Evolutionary conservation across 2,888 invertebrate genomes (phyloP), one percentile per base, ranked within the genome.

Genomic region (Lasiommata megera): DNA sequence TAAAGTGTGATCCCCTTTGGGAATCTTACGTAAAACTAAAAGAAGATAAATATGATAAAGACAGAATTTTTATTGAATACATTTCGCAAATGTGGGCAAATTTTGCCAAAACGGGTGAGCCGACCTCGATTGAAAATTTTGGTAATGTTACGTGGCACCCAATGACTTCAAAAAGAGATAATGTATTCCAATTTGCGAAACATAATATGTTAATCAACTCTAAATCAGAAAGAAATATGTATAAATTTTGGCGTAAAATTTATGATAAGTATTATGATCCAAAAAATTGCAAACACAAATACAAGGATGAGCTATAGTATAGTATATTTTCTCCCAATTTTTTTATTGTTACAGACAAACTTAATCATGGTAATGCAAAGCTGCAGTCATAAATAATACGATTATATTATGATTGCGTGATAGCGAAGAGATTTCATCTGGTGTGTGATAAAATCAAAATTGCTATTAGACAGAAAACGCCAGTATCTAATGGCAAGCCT

Each of bases 71-170:
- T 55, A 84, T 91, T 29, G 79, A 72, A 58, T 69, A 82, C 64
- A 78, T 92, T 58, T 69, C 87, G 6, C 67, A 74, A 56, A 68
- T 92, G 71, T 92, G 92, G 92, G 74, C 88, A 0, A 91, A 91
- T 69, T 92, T 92, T 70, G 91, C 84, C 14, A 92, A 88, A 74
- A 78, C 74, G 48, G 85, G 84, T 1, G 61, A 83, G 56, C 88
- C 89, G 41, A 84, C 84, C 17, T 77, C 77, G n/a, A 50, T 47
- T 1, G 54, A 65, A 31, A 67, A 69, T 58, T 38, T 58, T 6
- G 70, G 65, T 16, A 75, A 77, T 53, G 51, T 74, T 6, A 73
- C 69, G 34, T 89, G 89, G 89, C 72, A 73, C 29, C 75, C 79
- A 1, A 77, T 82, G 70, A 77, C 77, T 44, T 59, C 64, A 54